These are phyloP conservation scores for Lycorma delicatula DNA, from an alignment of 1,140 invertebrate species.

Conservation along the genomic window DNA sequence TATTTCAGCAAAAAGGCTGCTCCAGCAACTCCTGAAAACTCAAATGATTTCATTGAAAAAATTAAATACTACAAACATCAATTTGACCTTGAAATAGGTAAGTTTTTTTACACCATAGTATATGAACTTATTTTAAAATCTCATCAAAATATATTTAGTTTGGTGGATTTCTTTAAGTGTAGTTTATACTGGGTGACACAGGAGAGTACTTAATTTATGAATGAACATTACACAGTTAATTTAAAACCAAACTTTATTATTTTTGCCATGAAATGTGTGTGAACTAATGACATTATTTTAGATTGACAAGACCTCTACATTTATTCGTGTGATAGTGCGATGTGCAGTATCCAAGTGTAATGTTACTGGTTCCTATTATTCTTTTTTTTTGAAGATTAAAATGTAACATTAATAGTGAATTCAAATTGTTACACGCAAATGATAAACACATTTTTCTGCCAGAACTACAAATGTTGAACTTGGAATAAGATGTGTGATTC, in stretches of 20 bases:
- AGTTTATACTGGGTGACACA: neutral
- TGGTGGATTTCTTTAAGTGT: neutral
- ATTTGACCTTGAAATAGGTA: conserved; percentile 12
- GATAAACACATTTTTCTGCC: too few relatives aligned
- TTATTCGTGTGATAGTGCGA: too few relatives aligned
- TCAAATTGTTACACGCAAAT: too few relatives aligned
- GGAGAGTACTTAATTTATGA: neutral
- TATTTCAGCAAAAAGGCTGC: conserved; percentile 5
- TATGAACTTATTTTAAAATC: neutral
- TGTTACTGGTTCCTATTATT: too few relatives aligned
- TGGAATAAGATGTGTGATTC: too few relatives aligned
- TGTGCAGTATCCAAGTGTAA: too few relatives aligned
- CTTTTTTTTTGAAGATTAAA: too few relatives aligned
- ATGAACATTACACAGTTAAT: neutral
- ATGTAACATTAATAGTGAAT: too few relatives aligned
- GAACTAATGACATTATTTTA: too few relatives aligned
- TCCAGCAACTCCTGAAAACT: neutral
- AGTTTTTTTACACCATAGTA: neutral
- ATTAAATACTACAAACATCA: conserved; percentile 5
- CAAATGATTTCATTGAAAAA: conserved; percentile 1
- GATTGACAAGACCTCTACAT: too few relatives aligned
- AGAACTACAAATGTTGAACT: too few relatives aligned
- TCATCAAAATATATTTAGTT: neutral
- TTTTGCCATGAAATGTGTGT: too few relatives aligned
- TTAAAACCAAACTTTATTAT: neutral